Evolutionary conservation across 2,888 invertebrate genomes (phyloP), one percentile per base, ranked within the genome.

Genomic region (Microctonus aethiopoides): DNA sequence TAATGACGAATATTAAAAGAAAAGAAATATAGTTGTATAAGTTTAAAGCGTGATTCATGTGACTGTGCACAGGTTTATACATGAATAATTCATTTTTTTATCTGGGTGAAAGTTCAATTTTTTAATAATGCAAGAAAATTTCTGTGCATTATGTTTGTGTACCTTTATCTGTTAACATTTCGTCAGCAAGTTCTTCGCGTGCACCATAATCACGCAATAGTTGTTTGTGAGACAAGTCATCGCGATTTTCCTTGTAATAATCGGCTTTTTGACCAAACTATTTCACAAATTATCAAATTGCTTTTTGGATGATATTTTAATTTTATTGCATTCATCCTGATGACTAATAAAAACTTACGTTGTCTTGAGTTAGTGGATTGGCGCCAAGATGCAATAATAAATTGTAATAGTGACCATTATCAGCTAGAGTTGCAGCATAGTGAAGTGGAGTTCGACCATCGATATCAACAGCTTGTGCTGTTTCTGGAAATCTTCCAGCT

Each of bases 321-420:
- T n/a, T n/a, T n/a, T n/a, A n/a, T n/a, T n/a, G n/a, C n/a, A n/a
- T n/a, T n/a, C n/a, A n/a, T n/a, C n/a, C n/a, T n/a, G n/a, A 22
- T 22, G 11, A 52, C 61, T 10, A 16, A 22, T 61, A 5, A 26
- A 36, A 11, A 86, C 90, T 89, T 88, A 96, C 96, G 85, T 94
- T 94, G 87, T 97, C 97, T 76, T 92, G 89, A 65, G 92, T 89
- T 80, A 93, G 92, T 1, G 94, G 91, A 87, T 97, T 95, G 39
- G 95, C 95, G 62, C 97, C 97, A 69, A 96, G 90, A 83, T 95
- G 95, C 76, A 93, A 90, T 63, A 97, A 88, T 66, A 96, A 89
- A 85, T 94, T 94, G 85, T 94, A 96, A 83, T 94, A 95, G 84
- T 95, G 94, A 0, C 94, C 95, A 81, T 96, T 96, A 80, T 97